Evolutionary conservation across 2,797 vertebrate genomes (phyloP).

Genomic region (Ispidina lecontei): DNA sequence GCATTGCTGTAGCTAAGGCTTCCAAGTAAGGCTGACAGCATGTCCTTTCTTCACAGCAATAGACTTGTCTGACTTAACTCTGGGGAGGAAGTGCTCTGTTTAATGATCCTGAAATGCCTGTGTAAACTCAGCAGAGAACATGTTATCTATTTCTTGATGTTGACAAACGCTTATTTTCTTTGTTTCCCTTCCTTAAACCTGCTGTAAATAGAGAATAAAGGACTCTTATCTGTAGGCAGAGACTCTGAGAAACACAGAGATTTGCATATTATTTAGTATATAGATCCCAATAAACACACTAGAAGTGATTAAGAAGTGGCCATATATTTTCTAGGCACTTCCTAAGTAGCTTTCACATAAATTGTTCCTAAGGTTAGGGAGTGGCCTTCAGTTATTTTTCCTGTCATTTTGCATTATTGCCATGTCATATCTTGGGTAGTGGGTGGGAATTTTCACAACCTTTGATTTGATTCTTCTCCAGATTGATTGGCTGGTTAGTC

Average conservation of each 20-base stretch:
- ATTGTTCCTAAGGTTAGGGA: not conserved
- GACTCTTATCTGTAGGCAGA: not conserved
- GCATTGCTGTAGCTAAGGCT: conserved; percentile 70
- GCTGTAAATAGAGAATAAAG: not conserved
- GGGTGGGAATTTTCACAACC: not conserved
- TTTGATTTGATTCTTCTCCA: not conserved
- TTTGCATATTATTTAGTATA: not conserved
- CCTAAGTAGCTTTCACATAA: not conserved
- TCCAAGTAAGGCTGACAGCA: conserved; percentile 20
- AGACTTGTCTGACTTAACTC: conserved; percentile 42
- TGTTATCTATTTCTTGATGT: not conserved
- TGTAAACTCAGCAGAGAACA: conserved; percentile 11
- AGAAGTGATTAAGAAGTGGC: not conserved
- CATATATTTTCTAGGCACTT: not conserved
- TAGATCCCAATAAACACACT: not conserved
- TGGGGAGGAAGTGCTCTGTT: not conserved
- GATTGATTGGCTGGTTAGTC: not conserved
- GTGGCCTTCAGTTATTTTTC: not conserved
- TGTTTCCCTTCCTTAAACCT: not conserved
- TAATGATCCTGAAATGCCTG: conserved; percentile 27
- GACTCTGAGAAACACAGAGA: not conserved
- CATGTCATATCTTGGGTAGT: not conserved
- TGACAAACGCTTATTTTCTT: not conserved
- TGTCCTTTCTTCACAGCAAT: conserved; percentile 21
- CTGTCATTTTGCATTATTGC: not conserved